Evolutionary conservation across 2,888 invertebrate genomes (phyloP), one percentile per base, ranked within the genome.

Genomic region (Toxonevra muliebris): DNA sequence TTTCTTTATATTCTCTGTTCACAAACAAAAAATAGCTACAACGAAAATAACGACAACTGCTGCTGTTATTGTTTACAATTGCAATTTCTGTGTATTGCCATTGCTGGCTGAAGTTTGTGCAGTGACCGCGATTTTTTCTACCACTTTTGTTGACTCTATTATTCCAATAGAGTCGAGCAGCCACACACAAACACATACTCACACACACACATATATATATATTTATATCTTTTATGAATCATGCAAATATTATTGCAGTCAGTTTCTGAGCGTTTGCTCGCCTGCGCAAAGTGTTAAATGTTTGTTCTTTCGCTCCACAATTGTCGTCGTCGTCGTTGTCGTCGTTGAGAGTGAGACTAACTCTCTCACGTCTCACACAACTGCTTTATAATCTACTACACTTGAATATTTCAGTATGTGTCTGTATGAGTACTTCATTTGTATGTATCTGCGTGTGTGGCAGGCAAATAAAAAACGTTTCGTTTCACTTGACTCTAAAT

Each of bases 111-210:
- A 66, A 57, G 61, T 68, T 68, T 72, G 69, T 70, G 70, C 73
- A 73, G 30, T 74, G 75, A 74, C 75, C 73, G 73, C 70, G 70
- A 70, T 71, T 74, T 69, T 69, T 63, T 68, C 68, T 68, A 71
- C 69, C 72, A 69, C 68, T 71, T 63, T 68, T 68, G 69, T 72
- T 71, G 73, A 69, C 68, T 71, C 11, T 13, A 42, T 43, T 65
- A 50, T n/a, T 45, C 45, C 57, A 48, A n/a, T 43, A 52, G 43
- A 59, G 20, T 52, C 10, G 17, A 58, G 42, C 58, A 50, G 20
- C 54, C 53, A 30, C 55, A 1, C 40, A 50, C 40, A 48, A 57
- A 57, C 55, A 41, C 10, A 1, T 17, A 8, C 19, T 17, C 50
- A 41, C 60, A 48, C 48, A 48, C 13, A 2, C 13, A 48, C 10